Percentiles rank a stretch among this genome's conserved stretches.
These are phyloP conservation scores for Cisticola juncidis DNA, from an alignment of 2,113 vertebrate species.

Conservation along the genomic window DNA sequence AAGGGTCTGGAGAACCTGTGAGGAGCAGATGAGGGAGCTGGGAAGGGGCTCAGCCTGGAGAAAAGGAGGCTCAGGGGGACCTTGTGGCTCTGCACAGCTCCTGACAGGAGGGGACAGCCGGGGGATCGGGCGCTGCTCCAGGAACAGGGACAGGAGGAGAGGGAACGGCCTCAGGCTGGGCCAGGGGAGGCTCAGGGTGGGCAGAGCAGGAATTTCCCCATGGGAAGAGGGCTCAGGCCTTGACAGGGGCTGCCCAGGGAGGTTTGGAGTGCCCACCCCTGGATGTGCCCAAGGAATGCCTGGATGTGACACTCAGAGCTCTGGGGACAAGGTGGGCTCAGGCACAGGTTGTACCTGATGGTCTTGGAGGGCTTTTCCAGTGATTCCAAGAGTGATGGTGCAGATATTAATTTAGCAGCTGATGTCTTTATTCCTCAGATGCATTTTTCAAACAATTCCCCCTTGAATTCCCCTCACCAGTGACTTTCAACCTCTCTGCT, in stretches of 20 bases:
- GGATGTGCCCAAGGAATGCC: accelerated
- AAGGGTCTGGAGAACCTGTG: not conserved
- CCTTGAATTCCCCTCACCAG: not conserved
- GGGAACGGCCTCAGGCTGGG: accelerated
- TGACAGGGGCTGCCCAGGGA: not conserved
- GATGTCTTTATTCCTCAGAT: not conserved
- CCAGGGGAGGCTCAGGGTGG: accelerated
- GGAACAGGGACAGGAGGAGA: not conserved
- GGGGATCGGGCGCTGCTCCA: accelerated
- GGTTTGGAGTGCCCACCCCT: not conserved
- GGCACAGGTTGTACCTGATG: accelerated
- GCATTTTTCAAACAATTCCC: not conserved
- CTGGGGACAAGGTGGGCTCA: accelerated
- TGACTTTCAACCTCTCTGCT: not conserved
- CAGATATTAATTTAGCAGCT: not conserved
- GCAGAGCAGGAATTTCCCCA: accelerated
- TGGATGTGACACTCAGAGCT: not conserved
- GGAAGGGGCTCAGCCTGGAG: not conserved
- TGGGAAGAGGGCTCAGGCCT: accelerated
- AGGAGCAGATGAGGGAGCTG: not conserved
- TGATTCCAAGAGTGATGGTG: not conserved
- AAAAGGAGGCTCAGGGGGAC: not conserved
- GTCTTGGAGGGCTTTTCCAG: not conserved
- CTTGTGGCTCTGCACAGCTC: not conserved
- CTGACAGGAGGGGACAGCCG: accelerated